Conservation (phyloP, 2,113 vertebrate species). For the Cynoglossus semilaevis region DNA sequence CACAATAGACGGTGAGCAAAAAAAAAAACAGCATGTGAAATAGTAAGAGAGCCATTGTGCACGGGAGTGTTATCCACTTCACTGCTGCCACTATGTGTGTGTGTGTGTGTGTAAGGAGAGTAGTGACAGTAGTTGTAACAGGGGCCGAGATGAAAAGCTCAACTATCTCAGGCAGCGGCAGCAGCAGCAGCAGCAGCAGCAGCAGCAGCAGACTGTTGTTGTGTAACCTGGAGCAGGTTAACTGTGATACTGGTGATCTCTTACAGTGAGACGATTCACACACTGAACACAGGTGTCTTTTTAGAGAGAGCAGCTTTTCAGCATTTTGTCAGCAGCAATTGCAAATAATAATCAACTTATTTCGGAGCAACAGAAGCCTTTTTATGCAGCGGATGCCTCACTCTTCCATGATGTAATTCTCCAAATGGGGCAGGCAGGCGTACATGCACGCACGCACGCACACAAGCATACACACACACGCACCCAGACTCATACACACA, state of each 20-base stretch:
- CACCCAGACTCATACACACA: slow-evolving; percentile 42
- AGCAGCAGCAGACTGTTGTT: slow-evolving; percentile 50
- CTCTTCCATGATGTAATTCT: slow-evolving; percentile 79
- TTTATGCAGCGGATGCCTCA: slow-evolving; percentile 70
- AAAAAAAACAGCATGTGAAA: slow-evolving; percentile 62
- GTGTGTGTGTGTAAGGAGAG: slow-evolving; percentile 51
- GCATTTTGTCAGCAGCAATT: slow-evolving; percentile 63
- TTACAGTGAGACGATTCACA: slow-evolving; percentile 36
- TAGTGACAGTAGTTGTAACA: neutral
- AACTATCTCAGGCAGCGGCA: slow-evolving; percentile 40
- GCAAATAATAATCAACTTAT: slow-evolving; percentile 75
- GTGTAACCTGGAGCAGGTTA: slow-evolving; percentile 56
- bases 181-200: too few species aligned
- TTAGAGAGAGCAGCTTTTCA: slow-evolving; percentile 40
- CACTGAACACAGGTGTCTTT: slow-evolving; percentile 13
- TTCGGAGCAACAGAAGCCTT: slow-evolving; percentile 70
- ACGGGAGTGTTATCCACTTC: slow-evolving; percentile 61
- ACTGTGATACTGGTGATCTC: slow-evolving; percentile 46
- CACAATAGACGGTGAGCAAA: slow-evolving; percentile 59
- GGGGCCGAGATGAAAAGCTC: slow-evolving; percentile 48
- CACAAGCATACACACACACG: slow-evolving; percentile 61
- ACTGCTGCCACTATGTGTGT: slow-evolving; percentile 62
- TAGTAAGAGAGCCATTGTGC: slow-evolving; percentile 66
- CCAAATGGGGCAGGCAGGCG: slow-evolving; percentile 78
- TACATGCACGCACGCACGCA: slow-evolving; percentile 56